Base-by-base conservation (phyloP, 2,888 invertebrate genomes). In the Conus canariensis region DNA sequence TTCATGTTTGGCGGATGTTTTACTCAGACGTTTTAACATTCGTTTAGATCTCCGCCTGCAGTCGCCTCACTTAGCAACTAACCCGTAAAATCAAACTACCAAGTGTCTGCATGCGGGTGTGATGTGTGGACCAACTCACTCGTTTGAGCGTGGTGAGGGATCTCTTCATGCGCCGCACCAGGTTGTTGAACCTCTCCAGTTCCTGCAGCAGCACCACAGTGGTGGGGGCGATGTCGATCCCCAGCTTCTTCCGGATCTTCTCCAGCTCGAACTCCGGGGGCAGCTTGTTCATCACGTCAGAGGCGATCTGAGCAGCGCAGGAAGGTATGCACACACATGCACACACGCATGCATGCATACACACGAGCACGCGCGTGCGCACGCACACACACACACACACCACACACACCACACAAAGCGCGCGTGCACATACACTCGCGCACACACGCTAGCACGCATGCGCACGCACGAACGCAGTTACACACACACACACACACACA, bases 141-240 rank as follows among this genome's bases (percentile, higher is more conserved):
- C 94, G 93, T 82, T 93, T 97, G 9, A 99, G 97, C 87, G 98
- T 97, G 3, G 97, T 96, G 87, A 99, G 97, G 0, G 98, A 98
- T 88, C 96, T 96, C 19, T 96, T 96, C 97, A 99, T 98, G 89
- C 97, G 97, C 7, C 95, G 95, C 89, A 98, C 97, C 0, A 99
- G 97, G 30, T 97, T 97, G 96, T 99, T 99, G 96, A 98, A 98
- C 91, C 98, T 97, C 94, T 98, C 98, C 67, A 99, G 96, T 70
- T 92, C 92, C 97, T 99, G 98, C 88, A 98, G 97, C 82, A 99
- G 96, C 0, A 99, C 98, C 30, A 98, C 98, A 0, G 98, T 97
- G 0, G 98, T 98, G 1, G 98, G 98, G 9, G 98, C 97, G 93
- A 98, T 97, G 93, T 97, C 97, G 96, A 98, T 97, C 94, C 98